Evolutionary conservation across 2,797 vertebrate genomes (phyloP).

Genomic region (Labroides dimidiatus): DNA sequence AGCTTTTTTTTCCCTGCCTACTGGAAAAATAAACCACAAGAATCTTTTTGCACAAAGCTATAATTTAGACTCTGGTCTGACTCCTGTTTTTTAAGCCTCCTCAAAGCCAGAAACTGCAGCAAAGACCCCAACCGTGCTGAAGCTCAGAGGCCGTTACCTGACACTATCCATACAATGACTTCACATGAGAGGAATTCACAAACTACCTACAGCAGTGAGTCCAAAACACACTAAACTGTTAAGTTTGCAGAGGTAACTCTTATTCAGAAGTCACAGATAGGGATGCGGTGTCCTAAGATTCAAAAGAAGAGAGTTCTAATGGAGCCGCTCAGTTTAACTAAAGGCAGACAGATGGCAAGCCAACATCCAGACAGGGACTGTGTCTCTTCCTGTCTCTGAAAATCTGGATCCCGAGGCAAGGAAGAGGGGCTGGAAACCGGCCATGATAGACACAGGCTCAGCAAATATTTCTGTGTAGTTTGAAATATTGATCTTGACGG

Average conservation of each 20-base stretch:
- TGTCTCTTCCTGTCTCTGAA: constrained; percentile 66
- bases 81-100: constrained; percentile 62
- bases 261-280: constrained; percentile 38
- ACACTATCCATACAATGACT: constrained; percentile 80
- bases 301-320: constrained; percentile 26
- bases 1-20: constrained; percentile 14
- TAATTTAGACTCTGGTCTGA: constrained; percentile 66
- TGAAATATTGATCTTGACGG: constrained; percentile 23
- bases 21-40: constrained; percentile 67
- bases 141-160: constrained; percentile 68
- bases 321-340: constrained; percentile 47
- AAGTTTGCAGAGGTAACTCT: constrained; percentile 48
- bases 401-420: constrained; percentile 42
- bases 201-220: constrained; percentile 59
- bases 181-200: constrained; percentile 70
- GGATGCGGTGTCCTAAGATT: constrained; percentile 27
- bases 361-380: constrained; percentile 47
- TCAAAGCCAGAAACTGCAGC: constrained; percentile 38
- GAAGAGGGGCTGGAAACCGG: constrained; percentile 33
- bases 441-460: constrained; percentile 43
- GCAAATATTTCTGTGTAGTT: constrained; percentile 46
- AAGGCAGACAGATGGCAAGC: constrained; percentile 52
- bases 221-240: constrained; percentile 46
- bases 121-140: constrained; percentile 60
- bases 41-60: constrained; percentile 62